Conservation (phyloP, 2,797 vertebrate genomes). For the Crypturellus tataupa region DNA sequence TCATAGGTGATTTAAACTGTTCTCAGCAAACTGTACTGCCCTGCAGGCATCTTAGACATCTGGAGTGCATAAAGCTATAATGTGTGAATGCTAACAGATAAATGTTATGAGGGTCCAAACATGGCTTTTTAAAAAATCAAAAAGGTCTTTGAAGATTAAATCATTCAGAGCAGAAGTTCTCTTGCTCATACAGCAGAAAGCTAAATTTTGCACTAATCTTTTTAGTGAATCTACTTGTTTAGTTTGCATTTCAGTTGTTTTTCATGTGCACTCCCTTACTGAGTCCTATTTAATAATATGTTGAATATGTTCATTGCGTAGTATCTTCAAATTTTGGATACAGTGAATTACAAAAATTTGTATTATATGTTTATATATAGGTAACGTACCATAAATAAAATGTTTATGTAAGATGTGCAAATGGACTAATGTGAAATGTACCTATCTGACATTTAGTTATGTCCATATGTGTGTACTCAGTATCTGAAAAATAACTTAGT, state of each 20-base stretch:
- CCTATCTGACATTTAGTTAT: not conserved
- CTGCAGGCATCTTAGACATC: not conserved
- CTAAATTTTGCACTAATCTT: not conserved
- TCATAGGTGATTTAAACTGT: not conserved
- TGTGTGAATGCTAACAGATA: not conserved
- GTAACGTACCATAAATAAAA: not conserved
- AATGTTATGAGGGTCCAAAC: not conserved
- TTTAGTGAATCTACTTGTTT: accelerated
- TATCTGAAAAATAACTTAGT: not conserved
- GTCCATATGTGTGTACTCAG: not conserved
- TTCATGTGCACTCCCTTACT: not conserved
- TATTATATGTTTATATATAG: not conserved
- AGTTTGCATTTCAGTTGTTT: not conserved
- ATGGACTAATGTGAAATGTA: not conserved
- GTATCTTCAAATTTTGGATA: not conserved
- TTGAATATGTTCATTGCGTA: not conserved
- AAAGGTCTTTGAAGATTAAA: not conserved
- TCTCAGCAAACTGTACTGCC: not conserved
- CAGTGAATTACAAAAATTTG: not conserved
- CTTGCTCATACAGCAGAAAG: not conserved
- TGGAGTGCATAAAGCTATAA: not conserved
- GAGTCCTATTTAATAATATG: not conserved
- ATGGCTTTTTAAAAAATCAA: not conserved
- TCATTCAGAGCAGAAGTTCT: not conserved
- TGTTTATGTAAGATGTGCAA: not conserved